Evolutionary conservation across 2,797 vertebrate species (phyloP), one percentile per base, ranked within the genome.

Genomic region (Cossypha caffra): DNA sequence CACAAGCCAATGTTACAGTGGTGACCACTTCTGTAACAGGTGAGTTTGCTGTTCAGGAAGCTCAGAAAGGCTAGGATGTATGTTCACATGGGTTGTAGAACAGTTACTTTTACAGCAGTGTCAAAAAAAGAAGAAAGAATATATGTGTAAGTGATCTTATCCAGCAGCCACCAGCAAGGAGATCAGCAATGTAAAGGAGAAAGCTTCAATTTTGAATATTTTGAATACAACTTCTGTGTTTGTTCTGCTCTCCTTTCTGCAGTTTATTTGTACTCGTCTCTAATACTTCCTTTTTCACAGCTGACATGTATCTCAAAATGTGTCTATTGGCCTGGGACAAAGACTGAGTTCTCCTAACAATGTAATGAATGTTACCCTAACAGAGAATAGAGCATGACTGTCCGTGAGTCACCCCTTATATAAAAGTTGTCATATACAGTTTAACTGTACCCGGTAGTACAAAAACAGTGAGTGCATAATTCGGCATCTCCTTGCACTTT

Each of bases 1-100:
- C 92, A 47, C 86, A 75, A 21, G 21, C 43, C 47, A 87, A 5
- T 29, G 1, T 21, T 51, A 96, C 97, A 2, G 11, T 50, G 19
- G 9, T 37, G 11, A 37, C 75, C 68, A 73, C 88, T 64, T 80
- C 95, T 31, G 28, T 76, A 42, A 96, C 96, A 62, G 76, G 98
- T 98, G 95, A 25, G 97, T 95, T 86, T 16, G 42, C n/a, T 18
- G 26, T 47, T 81, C 74, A 54, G 13, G 55, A 79, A 62, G 47
- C 23, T 76, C 8, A 1, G 26, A 38, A 55, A 62, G 38, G 37
- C 42, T 85, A 43, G 12, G 13, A 4, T 45, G 17, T 4, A 1
- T 0, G 0, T 74, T 57, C 7, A 7, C 7, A 1, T 38, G 8
- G 28, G 4, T 47, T 72, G 35, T 38, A 35, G 13, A 72, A 26